Percentiles rank a stretch among this genome's conserved stretches.
These are phyloP conservation scores for Castor canadensis DNA, from an alignment of 2,113 vertebrate genomes.

Conservation along the genomic window DNA sequence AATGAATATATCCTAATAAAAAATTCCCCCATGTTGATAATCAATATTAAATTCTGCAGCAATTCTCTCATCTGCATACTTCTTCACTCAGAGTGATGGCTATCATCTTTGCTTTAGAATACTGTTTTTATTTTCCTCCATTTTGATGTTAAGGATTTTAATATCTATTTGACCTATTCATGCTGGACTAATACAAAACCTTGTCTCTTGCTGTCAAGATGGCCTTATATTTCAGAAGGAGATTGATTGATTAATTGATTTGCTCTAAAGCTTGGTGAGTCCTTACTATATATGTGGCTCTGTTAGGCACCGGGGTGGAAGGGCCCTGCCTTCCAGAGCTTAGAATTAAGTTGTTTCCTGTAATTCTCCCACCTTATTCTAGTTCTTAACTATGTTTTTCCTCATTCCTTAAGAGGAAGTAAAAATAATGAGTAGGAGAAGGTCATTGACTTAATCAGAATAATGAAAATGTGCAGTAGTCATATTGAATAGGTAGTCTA, in stretches of 20 bases:
- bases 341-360: neutral
- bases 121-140: neutral
- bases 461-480: neutral
- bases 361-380: neutral
- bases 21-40: too few relatives aligned
- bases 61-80: neutral
- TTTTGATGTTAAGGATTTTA: neutral
- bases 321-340: neutral
- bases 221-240: neutral
- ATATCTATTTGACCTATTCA: neutral
- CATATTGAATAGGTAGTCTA: neutral
- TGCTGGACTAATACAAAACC: neutral
- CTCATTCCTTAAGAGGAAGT: fast-evolving
- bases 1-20: too few relatives aligned
- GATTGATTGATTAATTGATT: neutral
- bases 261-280: neutral
- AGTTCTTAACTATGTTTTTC: neutral
- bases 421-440: neutral
- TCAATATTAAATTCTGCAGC: neutral
- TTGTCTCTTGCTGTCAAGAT: neutral
- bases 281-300: neutral
- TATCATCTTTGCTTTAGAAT: neutral
- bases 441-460: neutral
- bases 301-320: neutral
- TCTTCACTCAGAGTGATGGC: neutral